Conservation (phyloP, 2,797 vertebrate species). For the Crocodylus rhombifer region DNA sequence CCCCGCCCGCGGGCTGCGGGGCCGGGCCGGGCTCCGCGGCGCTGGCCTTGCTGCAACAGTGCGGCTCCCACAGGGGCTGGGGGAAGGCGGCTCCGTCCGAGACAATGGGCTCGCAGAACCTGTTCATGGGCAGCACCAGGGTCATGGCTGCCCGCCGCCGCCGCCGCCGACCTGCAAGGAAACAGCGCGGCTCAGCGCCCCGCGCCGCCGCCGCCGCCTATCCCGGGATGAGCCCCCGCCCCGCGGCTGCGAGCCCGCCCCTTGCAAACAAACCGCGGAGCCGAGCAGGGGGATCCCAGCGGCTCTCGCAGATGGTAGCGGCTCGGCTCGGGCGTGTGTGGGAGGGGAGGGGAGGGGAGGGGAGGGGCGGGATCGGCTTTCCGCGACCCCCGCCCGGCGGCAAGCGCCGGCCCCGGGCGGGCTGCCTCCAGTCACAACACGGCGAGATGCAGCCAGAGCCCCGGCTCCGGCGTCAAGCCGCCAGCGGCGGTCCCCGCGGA, state of each 20-base stretch:
- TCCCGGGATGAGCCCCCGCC: too few relatives aligned
- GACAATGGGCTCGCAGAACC: conserved; percentile 89
- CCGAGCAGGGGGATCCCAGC: not conserved
- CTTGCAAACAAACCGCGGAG: not conserved
- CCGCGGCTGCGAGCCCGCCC: too few relatives aligned
- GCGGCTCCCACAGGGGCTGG: conserved; percentile 89
- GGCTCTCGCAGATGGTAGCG: not conserved
- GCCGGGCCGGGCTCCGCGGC: conserved; percentile 64
- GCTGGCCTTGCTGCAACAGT: conserved; percentile 85
- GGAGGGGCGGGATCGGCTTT: too few relatives aligned
- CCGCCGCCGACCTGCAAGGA: conserved; percentile 49
- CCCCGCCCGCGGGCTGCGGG: conserved; percentile 25
- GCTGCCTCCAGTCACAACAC: conserved; percentile 92
- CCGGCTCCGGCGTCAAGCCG: conserved; percentile 88
- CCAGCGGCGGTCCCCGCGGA: conserved; percentile 86
- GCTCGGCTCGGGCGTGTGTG: too few relatives aligned
- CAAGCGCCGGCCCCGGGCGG: conserved; percentile 84
- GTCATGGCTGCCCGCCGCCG: conserved; percentile 87
- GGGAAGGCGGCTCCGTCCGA: conserved; percentile 87
- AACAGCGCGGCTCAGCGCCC: conserved; percentile 34
- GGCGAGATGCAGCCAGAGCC: conserved; percentile 86
- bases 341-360: too few relatives aligned
- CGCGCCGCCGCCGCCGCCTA: not conserved
- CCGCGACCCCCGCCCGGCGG: not conserved
- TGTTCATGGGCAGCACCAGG: conserved; percentile 96